Evolutionary conservation across 2,113 vertebrate species (phyloP), one percentile per base, ranked within the genome.

Genomic region (Hippocampus abdominalis): DNA sequence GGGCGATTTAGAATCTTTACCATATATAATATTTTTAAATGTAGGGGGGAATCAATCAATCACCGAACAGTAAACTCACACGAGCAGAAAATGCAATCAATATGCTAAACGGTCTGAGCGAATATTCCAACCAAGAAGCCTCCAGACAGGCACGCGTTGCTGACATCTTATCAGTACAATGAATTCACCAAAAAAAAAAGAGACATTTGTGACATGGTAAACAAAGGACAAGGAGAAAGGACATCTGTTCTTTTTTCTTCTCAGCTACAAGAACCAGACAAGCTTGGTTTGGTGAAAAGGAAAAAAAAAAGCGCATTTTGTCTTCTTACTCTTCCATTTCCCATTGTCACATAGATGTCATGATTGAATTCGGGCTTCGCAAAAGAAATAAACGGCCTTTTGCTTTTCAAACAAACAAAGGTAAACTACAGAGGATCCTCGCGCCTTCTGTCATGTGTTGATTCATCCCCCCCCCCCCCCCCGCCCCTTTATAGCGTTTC

Each of bases 101-200:
- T 53, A 53, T 16, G 5, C 48, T 20, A 13, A 27, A 23, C 25
- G 23, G 23, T 56, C 54, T 56, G 1, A 29, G 25, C 13, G 8
- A 2, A 29, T 27, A 60, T 32, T 60, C 16, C 18, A 32, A 20
- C 7, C 57, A 1, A 32, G 16, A 60, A 32, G 16, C 27, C 11
- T 13, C 11, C 54, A 57, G 23, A 13, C 11, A 27, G 25, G 54
- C 54, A 57, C 8, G 51, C 51, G 54, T 25, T 57, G 54, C 54
- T 57, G 25, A 57, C 54, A 57, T 57, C 11, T 57, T 57, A 57
- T 57, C 23, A 57, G 54, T 57, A 13, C 27, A 60, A 60, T 60
- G 5, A 60, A 60, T 32, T 36, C 20, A 8, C 27, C 11, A 3
- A 29, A 16, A 59, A 27, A 53, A 53, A n/a, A 10, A 54, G 53